A percentile compares a stretch with the other conserved stretches of the same genome.
Evolutionary conservation across 2,113 vertebrate genomes (phyloP).

Genomic region (Apaloderma vittatum): DNA sequence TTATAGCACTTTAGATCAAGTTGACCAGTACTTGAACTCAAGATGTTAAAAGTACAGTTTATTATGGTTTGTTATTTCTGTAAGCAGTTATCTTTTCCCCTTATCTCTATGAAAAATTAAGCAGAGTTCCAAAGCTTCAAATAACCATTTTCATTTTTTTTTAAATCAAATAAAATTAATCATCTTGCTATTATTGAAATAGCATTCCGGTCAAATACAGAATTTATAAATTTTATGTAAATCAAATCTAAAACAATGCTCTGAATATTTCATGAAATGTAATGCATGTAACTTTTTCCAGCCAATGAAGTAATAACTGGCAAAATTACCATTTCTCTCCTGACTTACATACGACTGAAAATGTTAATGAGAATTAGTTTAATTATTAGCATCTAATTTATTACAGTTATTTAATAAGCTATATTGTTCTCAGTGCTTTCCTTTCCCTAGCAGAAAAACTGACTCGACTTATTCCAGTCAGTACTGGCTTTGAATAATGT

Average conservation of each 20-base stretch:
- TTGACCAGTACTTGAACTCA: slow-evolving; percentile 87
- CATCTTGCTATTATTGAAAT: slow-evolving; percentile 73
- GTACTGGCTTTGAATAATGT: slow-evolving; percentile 77
- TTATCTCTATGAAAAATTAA: slow-evolving; percentile 83
- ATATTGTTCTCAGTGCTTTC: slow-evolving; percentile 27
- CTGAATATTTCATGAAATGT: slow-evolving; percentile 61
- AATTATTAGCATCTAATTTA: slow-evolving; percentile 70
- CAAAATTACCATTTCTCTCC: slow-evolving; percentile 61
- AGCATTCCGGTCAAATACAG: slow-evolving; percentile 62
- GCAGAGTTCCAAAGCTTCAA: slow-evolving; percentile 75
- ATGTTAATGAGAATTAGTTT: slow-evolving; percentile 67
- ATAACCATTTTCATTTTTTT: slow-evolving; percentile 75
- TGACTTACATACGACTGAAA: slow-evolving; percentile 28
- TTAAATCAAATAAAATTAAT: slow-evolving; percentile 71
- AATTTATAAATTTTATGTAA: slow-evolving; percentile 71
- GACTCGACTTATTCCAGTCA: slow-evolving; percentile 73
- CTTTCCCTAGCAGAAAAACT: slow-evolving; percentile 72
- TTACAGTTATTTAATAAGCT: slow-evolving; percentile 61
- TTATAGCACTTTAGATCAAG: slow-evolving; percentile 83
- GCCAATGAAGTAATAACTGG: slow-evolving; percentile 57
- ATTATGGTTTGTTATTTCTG: slow-evolving; percentile 83
- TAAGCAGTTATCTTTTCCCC: slow-evolving; percentile 81
- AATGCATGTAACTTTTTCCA: slow-evolving; percentile 50
- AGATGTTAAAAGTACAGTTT: slow-evolving; percentile 82
- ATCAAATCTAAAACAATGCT: slow-evolving; percentile 70